Evolutionary conservation across 1,140 invertebrate species (phyloP).

Genomic region (Andrena cerasifolii): DNA sequence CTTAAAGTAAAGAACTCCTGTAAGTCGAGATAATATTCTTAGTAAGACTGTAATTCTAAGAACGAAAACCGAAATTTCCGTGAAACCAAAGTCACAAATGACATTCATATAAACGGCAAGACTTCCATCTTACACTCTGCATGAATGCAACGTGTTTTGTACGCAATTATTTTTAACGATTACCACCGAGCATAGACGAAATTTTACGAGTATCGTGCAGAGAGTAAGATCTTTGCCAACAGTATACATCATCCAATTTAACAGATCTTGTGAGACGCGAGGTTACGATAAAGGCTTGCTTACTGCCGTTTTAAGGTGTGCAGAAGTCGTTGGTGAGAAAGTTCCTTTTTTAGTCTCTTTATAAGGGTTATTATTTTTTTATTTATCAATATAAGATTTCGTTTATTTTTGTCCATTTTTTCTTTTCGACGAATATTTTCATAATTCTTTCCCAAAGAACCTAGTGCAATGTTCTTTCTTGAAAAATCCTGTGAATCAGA

Average conservation of each 20-base stretch:
- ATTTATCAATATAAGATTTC: conserved; percentile 40
- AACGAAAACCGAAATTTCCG: conserved; percentile 38
- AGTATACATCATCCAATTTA: conserved; percentile 40
- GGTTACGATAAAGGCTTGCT: conserved; percentile 59
- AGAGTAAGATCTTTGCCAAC: conserved; percentile 42
- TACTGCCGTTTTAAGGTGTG: conserved; percentile 74
- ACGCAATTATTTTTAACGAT: conserved; percentile 54
- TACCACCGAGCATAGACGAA: conserved; percentile 26
- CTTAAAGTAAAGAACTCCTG: conserved; percentile 63
- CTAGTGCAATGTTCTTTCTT: conserved; percentile 49
- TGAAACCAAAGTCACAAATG: conserved; percentile 30
- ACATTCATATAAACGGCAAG: conserved; percentile 25
- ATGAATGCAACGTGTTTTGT: conserved; percentile 50
- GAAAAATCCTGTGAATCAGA: conserved; percentile 62
- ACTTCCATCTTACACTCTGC: conserved; percentile 38
- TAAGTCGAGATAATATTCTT: conserved; percentile 62
- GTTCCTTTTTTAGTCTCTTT: conserved; percentile 59
- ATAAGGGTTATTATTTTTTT: conserved; percentile 26
- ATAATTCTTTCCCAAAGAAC: conserved; percentile 38
- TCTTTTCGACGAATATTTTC: conserved; percentile 35
- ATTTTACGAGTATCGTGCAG: conserved; percentile 53
- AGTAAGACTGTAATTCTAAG: conserved; percentile 70
- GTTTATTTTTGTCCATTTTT: too few relatives aligned
- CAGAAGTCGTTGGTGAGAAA: conserved; percentile 63
- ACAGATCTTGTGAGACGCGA: conserved; percentile 18